phyloP scores from a whole-genome alignment of 2,888 invertebrate species.

The Amaurobius ferox region DNA sequence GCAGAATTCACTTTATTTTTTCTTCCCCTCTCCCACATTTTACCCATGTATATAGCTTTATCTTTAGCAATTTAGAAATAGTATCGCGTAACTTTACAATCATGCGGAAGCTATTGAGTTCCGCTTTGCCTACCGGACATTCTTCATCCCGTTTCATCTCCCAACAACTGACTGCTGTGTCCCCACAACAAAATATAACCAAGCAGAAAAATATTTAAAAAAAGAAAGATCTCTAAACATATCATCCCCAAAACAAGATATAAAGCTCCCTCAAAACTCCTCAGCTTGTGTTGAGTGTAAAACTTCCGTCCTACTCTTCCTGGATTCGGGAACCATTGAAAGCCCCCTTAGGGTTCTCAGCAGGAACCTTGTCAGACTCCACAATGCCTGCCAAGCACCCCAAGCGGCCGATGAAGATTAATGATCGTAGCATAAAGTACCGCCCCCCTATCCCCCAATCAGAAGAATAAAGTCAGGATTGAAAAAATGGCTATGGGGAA shows the following conservation, averaged over 20 bases:
- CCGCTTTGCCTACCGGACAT: too few relatives aligned
- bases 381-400: conserved; percentile 70
- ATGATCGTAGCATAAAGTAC: conserved; percentile 59
- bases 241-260: conserved; percentile 39
- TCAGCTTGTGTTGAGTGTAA: conserved; percentile 54
- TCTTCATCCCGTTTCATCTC: too few relatives aligned
- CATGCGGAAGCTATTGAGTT: too few relatives aligned
- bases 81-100: too few relatives aligned
- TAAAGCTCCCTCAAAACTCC: conserved; percentile 45
- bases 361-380: conserved; percentile 65
- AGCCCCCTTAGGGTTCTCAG: conserved; percentile 47
- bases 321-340: conserved; percentile 49
- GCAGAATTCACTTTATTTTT: too few relatives aligned
- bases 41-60: too few relatives aligned
- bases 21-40: too few relatives aligned
- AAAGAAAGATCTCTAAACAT: not conserved
- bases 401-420: conserved; percentile 72
- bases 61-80: too few relatives aligned
- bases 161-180: too few relatives aligned
- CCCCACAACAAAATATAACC: not conserved
- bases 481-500: conserved; percentile 30
- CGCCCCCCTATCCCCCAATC: conserved; percentile 22
- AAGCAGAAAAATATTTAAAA: not conserved
- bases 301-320: conserved; percentile 43
- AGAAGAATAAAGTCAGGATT: conserved; percentile 36